A percentile compares a stretch with the other conserved stretches of the same genome.
phyloP scores from a whole-genome alignment of 2,888 invertebrate species.

The Thecophora atra region DNA sequence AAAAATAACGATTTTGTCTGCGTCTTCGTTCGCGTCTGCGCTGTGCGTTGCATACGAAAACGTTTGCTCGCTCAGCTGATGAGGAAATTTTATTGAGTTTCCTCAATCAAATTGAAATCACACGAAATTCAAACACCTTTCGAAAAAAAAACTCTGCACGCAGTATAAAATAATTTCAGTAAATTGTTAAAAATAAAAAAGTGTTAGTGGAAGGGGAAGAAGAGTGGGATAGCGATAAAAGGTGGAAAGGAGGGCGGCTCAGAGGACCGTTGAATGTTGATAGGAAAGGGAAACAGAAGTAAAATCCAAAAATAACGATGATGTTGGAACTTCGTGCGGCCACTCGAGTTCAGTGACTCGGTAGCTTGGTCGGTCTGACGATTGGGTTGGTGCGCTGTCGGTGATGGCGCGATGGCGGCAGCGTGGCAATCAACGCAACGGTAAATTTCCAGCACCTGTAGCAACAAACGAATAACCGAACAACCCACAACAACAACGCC shows the following conservation, averaged over 20 bases:
- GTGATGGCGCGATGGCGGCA: not conserved
- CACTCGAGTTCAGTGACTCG: slow-evolving; percentile 57
- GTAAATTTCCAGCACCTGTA: slow-evolving; percentile 21
- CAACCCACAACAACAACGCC: slow-evolving; percentile 49
- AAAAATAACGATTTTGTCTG: not conserved
- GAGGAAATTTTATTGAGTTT: slow-evolving; percentile 45
- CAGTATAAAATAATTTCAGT: not conserved
- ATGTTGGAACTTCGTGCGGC: slow-evolving; percentile 53
- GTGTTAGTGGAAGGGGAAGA: not conserved
- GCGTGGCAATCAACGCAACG: slow-evolving; percentile 15
- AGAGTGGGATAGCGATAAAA: not conserved
- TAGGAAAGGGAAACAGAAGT: not conserved
- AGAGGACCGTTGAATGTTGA: not conserved
- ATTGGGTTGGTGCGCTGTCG: slow-evolving; percentile 39
- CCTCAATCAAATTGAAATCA: slow-evolving; percentile 49
- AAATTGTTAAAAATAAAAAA: not conserved
- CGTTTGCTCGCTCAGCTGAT: not conserved
- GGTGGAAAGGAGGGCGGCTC: not conserved
- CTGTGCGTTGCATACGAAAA: not conserved
- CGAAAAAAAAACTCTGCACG: not conserved
- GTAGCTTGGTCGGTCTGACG: slow-evolving; percentile 34
- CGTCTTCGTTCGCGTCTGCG: not conserved
- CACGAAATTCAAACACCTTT: slow-evolving; percentile 16
- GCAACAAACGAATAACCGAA: slow-evolving; percentile 45
- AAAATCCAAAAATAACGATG: slow-evolving; percentile 22